These are phyloP conservation scores for Eurystomus glaucurus DNA, from an alignment of 2,797 vertebrate species.

Conservation along the genomic window DNA sequence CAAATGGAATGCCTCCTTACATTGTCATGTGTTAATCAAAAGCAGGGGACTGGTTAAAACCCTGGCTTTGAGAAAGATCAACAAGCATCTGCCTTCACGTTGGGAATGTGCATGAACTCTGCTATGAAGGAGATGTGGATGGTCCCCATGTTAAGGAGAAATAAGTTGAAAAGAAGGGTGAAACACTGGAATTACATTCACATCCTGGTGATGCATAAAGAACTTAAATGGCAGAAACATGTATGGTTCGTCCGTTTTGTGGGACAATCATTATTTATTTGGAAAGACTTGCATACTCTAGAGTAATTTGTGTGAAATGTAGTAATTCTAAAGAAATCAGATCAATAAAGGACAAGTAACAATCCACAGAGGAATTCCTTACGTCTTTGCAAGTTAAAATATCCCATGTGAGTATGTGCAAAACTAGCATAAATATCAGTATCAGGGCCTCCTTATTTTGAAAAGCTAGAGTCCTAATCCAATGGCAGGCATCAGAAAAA, in stretches of 20 bases:
- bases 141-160: neutral
- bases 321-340: neutral
- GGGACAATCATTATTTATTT: neutral
- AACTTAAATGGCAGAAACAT: neutral
- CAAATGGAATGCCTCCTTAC: neutral
- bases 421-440: neutral
- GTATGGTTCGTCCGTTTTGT: neutral
- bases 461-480: neutral
- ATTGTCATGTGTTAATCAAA: neutral
- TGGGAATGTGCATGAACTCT: neutral
- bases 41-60: neutral
- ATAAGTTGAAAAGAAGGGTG: neutral
- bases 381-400: neutral
- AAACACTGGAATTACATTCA: neutral
- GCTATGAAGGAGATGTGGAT: neutral
- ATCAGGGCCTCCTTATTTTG: neutral
- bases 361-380: neutral
- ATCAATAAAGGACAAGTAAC: neutral
- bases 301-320: neutral
- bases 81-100: neutral
- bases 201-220: neutral
- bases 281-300: neutral
- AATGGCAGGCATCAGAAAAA: neutral
- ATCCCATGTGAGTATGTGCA: accelerated
- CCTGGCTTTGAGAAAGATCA: neutral